A percentile compares a stretch with the other conserved stretches of the same genome.
Evolutionary conservation across 1,140 invertebrate genomes (phyloP).

Genomic region (Orchestia grillus): DNA sequence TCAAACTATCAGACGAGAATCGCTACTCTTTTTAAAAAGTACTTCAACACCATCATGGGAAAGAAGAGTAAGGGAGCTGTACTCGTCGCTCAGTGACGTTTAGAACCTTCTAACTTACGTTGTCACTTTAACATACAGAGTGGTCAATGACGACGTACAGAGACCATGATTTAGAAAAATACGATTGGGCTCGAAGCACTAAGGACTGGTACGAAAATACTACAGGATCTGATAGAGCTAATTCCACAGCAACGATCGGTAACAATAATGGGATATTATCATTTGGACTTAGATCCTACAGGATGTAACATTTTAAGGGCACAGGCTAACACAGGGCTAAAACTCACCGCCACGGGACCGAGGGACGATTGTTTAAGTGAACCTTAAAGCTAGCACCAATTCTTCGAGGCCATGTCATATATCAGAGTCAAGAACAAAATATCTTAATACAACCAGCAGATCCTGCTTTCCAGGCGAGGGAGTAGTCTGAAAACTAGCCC

Average conservation of each 20-base stretch:
- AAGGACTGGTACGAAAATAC: conserved; percentile 50
- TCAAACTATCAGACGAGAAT: background rate
- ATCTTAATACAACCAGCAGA: background rate
- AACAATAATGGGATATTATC: conserved; percentile 29
- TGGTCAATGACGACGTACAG: conserved; percentile 30
- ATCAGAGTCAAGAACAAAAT: background rate
- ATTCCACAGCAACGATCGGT: conserved; percentile 10
- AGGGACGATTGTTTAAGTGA: background rate
- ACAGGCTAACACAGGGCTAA: conserved; percentile 39
- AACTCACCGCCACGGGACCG: background rate
- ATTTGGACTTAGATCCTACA: conserved; percentile 36
- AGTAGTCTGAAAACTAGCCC: background rate
- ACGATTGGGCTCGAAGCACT: conserved; percentile 36
- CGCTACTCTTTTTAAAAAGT: no score
- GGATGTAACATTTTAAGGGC: conserved; percentile 37
- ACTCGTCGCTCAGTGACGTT: background rate
- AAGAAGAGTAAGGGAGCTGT: background rate
- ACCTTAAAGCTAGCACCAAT: background rate
- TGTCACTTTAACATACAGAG: background rate
- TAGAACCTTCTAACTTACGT: background rate
- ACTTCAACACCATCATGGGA: background rate
- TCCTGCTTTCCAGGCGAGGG: background rate
- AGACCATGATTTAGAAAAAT: conserved; percentile 35
- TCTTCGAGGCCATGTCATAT: conserved; percentile 3
- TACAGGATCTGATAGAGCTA: conserved; percentile 47